Percentiles rank a stretch among this genome's conserved stretches.
phyloP scores from a whole-genome alignment of 2,888 invertebrate species.

The Boloria euphrosyne region DNA sequence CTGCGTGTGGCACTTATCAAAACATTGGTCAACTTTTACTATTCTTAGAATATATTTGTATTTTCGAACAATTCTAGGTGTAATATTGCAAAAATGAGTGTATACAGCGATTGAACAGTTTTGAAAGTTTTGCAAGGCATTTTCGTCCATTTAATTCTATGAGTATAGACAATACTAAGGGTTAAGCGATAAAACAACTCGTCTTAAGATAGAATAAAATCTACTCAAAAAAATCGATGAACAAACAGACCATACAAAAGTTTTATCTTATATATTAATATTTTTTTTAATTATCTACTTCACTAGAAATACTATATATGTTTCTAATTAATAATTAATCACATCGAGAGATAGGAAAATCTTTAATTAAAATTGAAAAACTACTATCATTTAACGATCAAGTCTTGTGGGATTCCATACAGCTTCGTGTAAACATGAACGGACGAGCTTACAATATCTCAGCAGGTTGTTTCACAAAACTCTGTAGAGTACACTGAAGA shows the following conservation, averaged over 20 bases:
- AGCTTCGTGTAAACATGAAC: constrained; percentile 47
- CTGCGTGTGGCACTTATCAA: constrained; percentile 64
- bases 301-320: too few relatives aligned
- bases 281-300: too few relatives aligned
- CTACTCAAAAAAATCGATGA: too few relatives aligned
- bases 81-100: not conserved
- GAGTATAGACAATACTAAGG: too few relatives aligned
- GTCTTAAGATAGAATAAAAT: too few relatives aligned
- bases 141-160: too few relatives aligned
- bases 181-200: too few relatives aligned
- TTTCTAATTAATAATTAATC: too few relatives aligned
- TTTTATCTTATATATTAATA: too few relatives aligned
- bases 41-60: constrained; percentile 43
- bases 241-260: too few relatives aligned
- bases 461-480: constrained; percentile 39
- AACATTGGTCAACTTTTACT: constrained; percentile 53
- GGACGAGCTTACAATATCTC: constrained; percentile 47
- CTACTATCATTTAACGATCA: not conserved
- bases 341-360: too few relatives aligned
- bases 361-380: not conserved
- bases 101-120: not conserved
- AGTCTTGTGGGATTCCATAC: not conserved
- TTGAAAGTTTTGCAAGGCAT: constrained; percentile 9
- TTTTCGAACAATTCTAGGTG: constrained; percentile 7
- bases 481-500: not conserved